Percentiles rank a stretch among this genome's conserved stretches.
Evolutionary conservation across 2,113 vertebrate species (phyloP).

Genomic region (Crotalus helleri): DNA sequence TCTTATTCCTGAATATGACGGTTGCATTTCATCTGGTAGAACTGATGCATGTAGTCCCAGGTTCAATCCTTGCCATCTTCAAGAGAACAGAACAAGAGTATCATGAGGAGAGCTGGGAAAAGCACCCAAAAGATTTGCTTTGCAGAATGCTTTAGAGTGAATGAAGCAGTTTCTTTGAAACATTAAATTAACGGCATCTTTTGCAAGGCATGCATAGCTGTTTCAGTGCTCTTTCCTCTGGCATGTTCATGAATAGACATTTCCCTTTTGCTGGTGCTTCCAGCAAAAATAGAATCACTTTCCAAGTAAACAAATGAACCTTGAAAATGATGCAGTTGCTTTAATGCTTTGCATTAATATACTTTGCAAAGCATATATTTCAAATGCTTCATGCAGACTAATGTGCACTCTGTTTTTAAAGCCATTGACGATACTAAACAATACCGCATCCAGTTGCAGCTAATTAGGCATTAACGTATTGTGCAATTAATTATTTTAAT

Average conservation of each 20-base stretch:
- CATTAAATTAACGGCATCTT: background rate
- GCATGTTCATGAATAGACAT: background rate
- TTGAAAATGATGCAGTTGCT: background rate
- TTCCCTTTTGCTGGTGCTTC: background rate
- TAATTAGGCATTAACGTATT: background rate
- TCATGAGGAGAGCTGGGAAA: background rate
- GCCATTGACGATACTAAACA: background rate
- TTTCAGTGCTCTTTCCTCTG: background rate
- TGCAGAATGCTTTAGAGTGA: background rate
- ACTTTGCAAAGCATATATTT: background rate
- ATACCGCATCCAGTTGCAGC: background rate
- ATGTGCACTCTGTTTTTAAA: background rate
- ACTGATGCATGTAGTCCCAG: too few relatives aligned
- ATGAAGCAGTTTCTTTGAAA: background rate
- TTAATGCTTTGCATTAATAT: background rate
- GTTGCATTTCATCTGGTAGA: background rate
- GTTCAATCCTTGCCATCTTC: background rate
- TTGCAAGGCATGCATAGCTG: background rate
- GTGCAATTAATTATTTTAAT: background rate
- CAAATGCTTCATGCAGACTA: background rate
- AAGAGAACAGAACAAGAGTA: background rate
- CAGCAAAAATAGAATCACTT: background rate
- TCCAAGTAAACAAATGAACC: background rate
- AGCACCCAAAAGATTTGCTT: background rate
- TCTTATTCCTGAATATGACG: background rate